Percentiles rank a stretch among this genome's conserved stretches.
phyloP scores from a whole-genome alignment of 2,888 invertebrate species.

The Netelia virgata region DNA sequence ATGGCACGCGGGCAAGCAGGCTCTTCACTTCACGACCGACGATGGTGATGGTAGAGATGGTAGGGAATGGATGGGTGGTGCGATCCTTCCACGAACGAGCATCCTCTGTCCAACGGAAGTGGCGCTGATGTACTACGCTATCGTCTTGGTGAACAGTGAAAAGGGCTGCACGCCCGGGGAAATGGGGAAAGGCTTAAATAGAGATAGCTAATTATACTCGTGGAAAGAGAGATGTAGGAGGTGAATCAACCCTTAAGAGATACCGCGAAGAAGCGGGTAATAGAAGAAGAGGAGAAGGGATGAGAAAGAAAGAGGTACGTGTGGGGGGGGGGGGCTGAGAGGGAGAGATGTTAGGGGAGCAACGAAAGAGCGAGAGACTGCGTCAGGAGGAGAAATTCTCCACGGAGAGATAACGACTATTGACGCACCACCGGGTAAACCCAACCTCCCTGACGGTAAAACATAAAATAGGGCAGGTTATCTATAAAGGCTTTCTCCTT shows the following conservation, averaged over 20 bases:
- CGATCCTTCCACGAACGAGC: slow-evolving; percentile 41
- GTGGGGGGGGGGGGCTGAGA: neutral
- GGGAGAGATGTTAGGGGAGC: neutral
- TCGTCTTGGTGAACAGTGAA: slow-evolving; percentile 5
- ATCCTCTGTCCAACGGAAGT: slow-evolving; percentile 46
- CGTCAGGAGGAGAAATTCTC: slow-evolving; percentile 65
- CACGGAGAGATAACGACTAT: slow-evolving; percentile 77
- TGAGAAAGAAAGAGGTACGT: slow-evolving; percentile 9
- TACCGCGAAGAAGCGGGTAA: slow-evolving; percentile 40
- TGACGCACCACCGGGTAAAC: slow-evolving; percentile 70
- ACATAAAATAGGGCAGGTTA: slow-evolving; percentile 30
- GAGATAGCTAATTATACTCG: slow-evolving; percentile 65
- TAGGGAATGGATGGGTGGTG: neutral
- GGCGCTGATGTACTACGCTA: slow-evolving; percentile 39
- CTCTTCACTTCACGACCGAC: slow-evolving; percentile 34
- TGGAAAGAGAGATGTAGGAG: slow-evolving; percentile 57
- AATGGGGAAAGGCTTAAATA: slow-evolving; percentile 42
- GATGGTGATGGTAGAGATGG: neutral
- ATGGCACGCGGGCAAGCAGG: slow-evolving; percentile 36
- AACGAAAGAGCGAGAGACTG: neutral
- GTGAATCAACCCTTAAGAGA: slow-evolving; percentile 60
- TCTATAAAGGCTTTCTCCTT: slow-evolving; percentile 12
- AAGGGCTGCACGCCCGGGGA: neutral
- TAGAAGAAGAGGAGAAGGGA: slow-evolving; percentile 25
- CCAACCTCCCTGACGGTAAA: slow-evolving; percentile 23